These are phyloP conservation scores for Camponotus vicinus DNA, from an alignment of 1,140 invertebrate genomes.

Conservation along the genomic window DNA sequence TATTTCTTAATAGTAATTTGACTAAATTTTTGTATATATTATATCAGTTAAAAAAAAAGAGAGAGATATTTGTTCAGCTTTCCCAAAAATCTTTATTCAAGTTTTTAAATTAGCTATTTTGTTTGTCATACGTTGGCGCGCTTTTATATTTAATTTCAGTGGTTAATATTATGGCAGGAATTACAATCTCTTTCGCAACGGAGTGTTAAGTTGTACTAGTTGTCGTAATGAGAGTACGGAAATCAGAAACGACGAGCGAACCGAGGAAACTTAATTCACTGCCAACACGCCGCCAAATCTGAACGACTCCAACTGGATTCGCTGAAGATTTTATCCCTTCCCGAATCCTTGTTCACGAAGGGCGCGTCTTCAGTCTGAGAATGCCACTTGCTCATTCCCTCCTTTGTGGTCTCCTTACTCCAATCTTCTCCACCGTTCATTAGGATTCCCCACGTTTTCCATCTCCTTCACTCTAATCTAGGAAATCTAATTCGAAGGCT, in stretches of 20 bases:
- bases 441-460: constrained; percentile 13
- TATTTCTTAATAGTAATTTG: neutral
- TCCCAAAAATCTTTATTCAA: neutral
- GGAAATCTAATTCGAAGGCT: constrained; percentile 49
- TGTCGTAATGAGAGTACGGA: constrained; percentile 41
- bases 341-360: neutral
- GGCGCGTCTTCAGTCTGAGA: constrained; percentile 17
- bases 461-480: neutral
- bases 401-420: constrained; percentile 28
- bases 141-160: constrained; percentile 2
- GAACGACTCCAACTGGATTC: constrained; percentile 54
- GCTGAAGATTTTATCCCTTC: constrained; percentile 58
- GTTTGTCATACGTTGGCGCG: neutral
- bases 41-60: neutral
- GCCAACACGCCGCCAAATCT: constrained; percentile 64
- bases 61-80: neutral
- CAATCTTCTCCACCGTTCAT: constrained; percentile 35
- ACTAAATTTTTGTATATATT: constrained; percentile 6
- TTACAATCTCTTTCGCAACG: constrained; percentile 18
- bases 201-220: constrained; percentile 19
- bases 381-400: constrained; percentile 9
- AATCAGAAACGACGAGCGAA: constrained; percentile 46
- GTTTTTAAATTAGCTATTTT: neutral
- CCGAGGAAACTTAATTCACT: constrained; percentile 55
- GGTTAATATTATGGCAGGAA: constrained; percentile 19